Percentiles rank a stretch among this genome's conserved stretches.
phyloP scores from a whole-genome alignment of 2,888 invertebrate genomes.

The Trissoscelio sp. region DNA sequence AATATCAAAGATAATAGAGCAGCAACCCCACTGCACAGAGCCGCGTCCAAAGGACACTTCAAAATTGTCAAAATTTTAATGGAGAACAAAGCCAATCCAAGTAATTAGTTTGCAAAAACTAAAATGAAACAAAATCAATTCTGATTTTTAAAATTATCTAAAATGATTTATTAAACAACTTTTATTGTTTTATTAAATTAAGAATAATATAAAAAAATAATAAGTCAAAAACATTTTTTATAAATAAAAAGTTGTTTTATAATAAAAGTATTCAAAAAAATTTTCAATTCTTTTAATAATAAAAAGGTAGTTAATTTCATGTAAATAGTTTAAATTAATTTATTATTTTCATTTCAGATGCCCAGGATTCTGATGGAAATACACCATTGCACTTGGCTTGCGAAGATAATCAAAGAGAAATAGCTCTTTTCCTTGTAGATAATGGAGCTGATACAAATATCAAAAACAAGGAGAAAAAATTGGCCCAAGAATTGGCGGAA shows the following conservation, averaged over 20 bases:
- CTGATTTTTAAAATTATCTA: neutral
- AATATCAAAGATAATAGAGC: conserved; percentile 88
- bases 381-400: conserved; percentile 93
- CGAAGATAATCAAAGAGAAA: conserved; percentile 90
- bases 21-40: conserved; percentile 91
- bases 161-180: neutral
- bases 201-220: too few relatives aligned
- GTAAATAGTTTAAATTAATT: neutral
- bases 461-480: conserved; percentile 87
- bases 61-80: conserved; percentile 88
- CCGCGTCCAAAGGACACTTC: conserved; percentile 90
- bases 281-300: too few relatives aligned
- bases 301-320: too few relatives aligned
- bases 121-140: too few relatives aligned
- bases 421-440: conserved; percentile 87
- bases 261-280: too few relatives aligned
- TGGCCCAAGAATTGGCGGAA: conserved; percentile 86
- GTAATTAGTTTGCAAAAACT: conserved; percentile 71
- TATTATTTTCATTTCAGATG: conserved; percentile 12
- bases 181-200: too few relatives aligned
- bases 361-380: conserved; percentile 88
- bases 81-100: conserved; percentile 83
- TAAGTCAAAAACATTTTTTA: too few relatives aligned
- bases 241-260: too few relatives aligned
- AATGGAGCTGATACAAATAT: conserved; percentile 87